phyloP scores from a whole-genome alignment of 2,888 invertebrate genomes.

The Drosophila peninsularis region DNA sequence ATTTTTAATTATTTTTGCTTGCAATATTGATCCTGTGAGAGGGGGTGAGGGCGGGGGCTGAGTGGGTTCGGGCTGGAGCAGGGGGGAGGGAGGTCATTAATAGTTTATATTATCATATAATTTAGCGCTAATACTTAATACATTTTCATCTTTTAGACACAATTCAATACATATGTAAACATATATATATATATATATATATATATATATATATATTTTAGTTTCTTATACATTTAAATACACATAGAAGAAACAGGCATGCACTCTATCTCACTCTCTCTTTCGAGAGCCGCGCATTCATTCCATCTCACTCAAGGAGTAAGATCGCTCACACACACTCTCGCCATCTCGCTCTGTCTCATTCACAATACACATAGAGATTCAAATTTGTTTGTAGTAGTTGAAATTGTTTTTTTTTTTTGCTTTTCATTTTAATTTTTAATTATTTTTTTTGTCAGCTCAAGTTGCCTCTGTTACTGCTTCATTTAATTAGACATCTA shows the following conservation, averaged over 20 bases:
- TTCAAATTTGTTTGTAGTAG: constrained; percentile 61
- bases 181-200: constrained; percentile 2
- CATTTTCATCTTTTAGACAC: constrained; percentile 63
- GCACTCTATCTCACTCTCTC: not conserved
- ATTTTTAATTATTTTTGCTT: constrained; percentile 18
- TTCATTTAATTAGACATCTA: constrained; percentile 33
- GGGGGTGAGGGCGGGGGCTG: not conserved
- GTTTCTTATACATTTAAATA: constrained; percentile 40
- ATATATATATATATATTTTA: constrained; percentile 2
- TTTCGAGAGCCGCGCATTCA: not conserved
- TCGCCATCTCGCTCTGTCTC: not conserved
- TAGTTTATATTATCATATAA: constrained; percentile 22
- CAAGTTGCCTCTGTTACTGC: constrained; percentile 23
- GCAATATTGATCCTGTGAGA: constrained; percentile 29
- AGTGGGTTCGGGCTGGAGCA: not conserved
- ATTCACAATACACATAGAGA: constrained; percentile 42
- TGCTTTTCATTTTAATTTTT: constrained; percentile 8
- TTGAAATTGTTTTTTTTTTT: constrained; percentile 43
- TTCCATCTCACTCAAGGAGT: not conserved
- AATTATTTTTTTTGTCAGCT: constrained; percentile 22
- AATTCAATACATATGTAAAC: constrained; percentile 28
- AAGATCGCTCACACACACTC: not conserved
- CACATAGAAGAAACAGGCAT: constrained; percentile 52
- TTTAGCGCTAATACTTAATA: constrained; percentile 57
- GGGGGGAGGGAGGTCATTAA: not conserved